phyloP scores from a whole-genome alignment of 2,888 invertebrate genomes.

The Gandaritis pyraliata region DNA sequence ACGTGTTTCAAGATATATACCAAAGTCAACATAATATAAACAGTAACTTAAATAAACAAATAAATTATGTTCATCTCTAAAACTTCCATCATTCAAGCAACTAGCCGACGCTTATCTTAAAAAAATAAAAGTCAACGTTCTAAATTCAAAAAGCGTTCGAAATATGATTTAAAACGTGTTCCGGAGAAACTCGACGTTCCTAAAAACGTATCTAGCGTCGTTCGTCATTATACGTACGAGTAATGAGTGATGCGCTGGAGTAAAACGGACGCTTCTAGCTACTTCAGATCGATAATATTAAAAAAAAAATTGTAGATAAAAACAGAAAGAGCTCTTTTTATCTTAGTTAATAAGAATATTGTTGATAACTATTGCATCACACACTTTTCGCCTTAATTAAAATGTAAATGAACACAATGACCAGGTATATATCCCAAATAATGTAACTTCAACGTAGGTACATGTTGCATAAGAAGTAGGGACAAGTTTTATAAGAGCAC shows the following conservation, averaged over 20 bases:
- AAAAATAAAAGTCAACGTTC: conserved; percentile 76
- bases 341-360: too few species aligned
- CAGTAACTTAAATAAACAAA: conserved; percentile 5
- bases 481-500: not conserved
- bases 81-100: conserved; percentile 15
- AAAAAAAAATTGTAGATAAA: too few species aligned
- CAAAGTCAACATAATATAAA: not conserved
- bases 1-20: too few species aligned
- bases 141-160: conserved; percentile 81
- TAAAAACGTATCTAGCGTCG: conserved; percentile 78
- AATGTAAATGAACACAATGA: too few species aligned
- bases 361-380: too few species aligned
- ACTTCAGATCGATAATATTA: too few species aligned
- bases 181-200: conserved; percentile 83
- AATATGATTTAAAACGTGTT: conserved; percentile 85
- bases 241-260: conserved; percentile 71
- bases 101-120: conserved; percentile 41
- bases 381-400: too few species aligned
- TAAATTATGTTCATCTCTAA: conserved; percentile 23
- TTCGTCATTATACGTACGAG: conserved; percentile 76
- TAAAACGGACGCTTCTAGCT: conserved; percentile 56
- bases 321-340: too few species aligned
- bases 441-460: too few species aligned
- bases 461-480: too few species aligned
- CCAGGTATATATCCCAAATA: too few species aligned